phyloP scores from a whole-genome alignment of 2,113 vertebrate species.

The Phylloscopus whistleri region DNA sequence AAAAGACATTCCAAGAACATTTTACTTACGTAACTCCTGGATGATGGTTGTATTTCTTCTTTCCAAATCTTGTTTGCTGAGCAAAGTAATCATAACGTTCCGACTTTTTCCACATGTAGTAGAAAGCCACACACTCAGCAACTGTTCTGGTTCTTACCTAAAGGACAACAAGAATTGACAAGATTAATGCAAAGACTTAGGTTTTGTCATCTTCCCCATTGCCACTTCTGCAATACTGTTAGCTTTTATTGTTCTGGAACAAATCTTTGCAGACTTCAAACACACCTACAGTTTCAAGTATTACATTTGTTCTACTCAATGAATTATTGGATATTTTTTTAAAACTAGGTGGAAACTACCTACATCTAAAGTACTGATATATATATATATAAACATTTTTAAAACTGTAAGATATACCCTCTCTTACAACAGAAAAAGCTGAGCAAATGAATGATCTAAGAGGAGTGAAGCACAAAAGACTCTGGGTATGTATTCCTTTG shows the following conservation, averaged over 20 bases:
- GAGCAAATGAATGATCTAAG: neutral
- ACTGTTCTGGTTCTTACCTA: slow-evolving; percentile 92
- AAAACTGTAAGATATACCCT: neutral
- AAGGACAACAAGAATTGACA: neutral
- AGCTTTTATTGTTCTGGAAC: neutral
- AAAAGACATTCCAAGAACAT: neutral
- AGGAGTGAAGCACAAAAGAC: neutral
- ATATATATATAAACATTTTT: neutral
- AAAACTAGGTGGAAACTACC: neutral
- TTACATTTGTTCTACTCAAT: neutral
- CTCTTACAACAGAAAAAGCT: neutral
- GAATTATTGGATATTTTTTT: neutral
- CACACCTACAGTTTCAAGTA: neutral
- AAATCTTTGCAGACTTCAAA: neutral
- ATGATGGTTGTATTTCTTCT: slow-evolving; percentile 96
- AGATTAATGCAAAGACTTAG: neutral
- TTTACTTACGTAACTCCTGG: slow-evolving; percentile 95
- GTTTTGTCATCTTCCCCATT: neutral
- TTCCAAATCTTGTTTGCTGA: slow-evolving; percentile 95
- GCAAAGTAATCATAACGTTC: slow-evolving; percentile 97
- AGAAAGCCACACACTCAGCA: slow-evolving; percentile 96
- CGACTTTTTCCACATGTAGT: slow-evolving; percentile 99
- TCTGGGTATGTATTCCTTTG: neutral
- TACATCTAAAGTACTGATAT: neutral
- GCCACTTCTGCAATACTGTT: neutral